Conservation (phyloP, 2,113 vertebrate genomes). For the Sylvietta virens region DNA sequence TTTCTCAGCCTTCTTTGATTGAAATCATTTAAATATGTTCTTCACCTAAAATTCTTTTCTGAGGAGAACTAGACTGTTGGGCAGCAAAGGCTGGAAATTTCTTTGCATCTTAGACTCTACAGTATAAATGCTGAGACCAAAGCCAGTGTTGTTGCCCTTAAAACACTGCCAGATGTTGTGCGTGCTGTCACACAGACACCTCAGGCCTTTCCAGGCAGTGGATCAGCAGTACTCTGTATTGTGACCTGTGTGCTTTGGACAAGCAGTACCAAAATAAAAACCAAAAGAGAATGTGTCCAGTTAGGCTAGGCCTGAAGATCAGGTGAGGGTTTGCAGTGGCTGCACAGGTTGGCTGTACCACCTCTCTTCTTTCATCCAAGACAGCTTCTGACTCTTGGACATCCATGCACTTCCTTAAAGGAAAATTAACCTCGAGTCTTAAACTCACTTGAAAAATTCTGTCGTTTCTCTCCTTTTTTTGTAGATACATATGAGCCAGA, state of each 20-base stretch:
- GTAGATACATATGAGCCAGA: constrained; percentile 96
- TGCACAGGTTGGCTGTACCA: neutral
- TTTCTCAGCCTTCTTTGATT: neutral
- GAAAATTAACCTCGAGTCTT: constrained; percentile 14
- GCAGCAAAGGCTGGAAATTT: neutral
- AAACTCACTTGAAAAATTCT: constrained; percentile 33
- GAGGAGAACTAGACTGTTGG: neutral
- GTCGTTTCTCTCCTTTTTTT: constrained; percentile 53
- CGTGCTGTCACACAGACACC: neutral
- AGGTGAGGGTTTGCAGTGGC: neutral
- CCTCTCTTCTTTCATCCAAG: neutral
- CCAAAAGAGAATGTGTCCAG: neutral
- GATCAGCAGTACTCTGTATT: neutral
- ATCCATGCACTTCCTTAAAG: neutral
- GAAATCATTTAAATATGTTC: neutral
- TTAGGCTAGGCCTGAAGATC: neutral
- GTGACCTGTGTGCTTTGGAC: neutral
- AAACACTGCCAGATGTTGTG: neutral
- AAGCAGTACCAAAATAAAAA: neutral
- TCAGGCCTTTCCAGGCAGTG: neutral
- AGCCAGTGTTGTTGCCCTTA: neutral
- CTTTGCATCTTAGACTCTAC: neutral
- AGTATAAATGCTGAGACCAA: neutral
- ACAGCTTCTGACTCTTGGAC: neutral
- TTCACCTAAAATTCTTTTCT: neutral